These are phyloP conservation scores for Bombus impatiens DNA, from an alignment of 1,140 invertebrate genomes.

Conservation along the genomic window DNA sequence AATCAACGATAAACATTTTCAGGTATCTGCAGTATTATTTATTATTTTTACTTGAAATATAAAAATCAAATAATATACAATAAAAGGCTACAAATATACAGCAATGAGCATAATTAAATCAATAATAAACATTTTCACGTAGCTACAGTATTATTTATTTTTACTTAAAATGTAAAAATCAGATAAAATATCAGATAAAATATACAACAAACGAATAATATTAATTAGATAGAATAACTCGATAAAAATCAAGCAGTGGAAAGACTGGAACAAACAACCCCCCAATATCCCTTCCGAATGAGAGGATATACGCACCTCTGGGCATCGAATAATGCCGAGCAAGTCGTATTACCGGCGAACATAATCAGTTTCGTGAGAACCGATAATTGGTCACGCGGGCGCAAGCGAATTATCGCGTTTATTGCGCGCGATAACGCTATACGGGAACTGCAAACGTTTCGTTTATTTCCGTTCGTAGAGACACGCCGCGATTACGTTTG, in stretches of 20 bases:
- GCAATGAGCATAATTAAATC: too few species aligned
- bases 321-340: conserved; percentile 30
- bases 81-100: too few species aligned
- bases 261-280: not conserved
- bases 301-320: not conserved
- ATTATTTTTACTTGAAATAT: too few species aligned
- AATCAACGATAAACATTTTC: too few species aligned
- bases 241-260: not conserved
- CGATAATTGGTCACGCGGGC: conserved; percentile 45
- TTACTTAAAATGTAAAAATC: too few species aligned
- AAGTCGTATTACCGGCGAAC: conserved; percentile 31
- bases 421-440: conserved; percentile 18
- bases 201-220: not conserved
- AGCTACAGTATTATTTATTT: too few species aligned
- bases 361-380: conserved; percentile 39
- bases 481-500: conserved; percentile 28
- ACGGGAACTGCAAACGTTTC: conserved; percentile 43
- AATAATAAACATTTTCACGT: too few species aligned
- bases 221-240: not conserved
- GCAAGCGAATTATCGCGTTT: conserved; percentile 32
- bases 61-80: too few species aligned
- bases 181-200: not conserved
- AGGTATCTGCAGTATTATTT: too few species aligned
- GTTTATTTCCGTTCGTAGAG: conserved; percentile 9
- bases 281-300: not conserved